phyloP scores from a whole-genome alignment of 2,797 vertebrate genomes.

The Acropternis orthonyx region DNA sequence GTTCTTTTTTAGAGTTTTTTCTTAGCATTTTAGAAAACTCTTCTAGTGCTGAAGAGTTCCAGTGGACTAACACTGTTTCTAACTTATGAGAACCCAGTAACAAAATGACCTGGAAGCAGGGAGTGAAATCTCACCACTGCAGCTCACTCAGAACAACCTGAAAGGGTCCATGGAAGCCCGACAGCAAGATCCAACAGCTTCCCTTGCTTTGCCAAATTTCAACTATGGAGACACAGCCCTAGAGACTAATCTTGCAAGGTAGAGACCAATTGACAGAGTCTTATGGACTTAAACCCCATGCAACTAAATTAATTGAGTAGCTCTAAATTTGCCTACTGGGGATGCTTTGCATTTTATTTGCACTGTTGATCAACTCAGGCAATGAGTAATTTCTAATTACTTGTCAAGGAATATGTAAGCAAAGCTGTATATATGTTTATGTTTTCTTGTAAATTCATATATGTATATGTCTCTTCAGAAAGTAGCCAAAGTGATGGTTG shows the following conservation, averaged over 20 bases:
- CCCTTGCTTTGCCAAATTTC: background rate
- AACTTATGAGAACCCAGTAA: background rate
- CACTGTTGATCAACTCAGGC: slow-evolving; percentile 36
- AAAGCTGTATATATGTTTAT: background rate
- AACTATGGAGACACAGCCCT: background rate
- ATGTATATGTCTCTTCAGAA: background rate
- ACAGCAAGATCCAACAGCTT: background rate
- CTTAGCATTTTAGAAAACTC: background rate
- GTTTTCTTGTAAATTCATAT: background rate
- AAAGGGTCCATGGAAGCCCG: fast-evolving
- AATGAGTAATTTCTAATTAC: slow-evolving; percentile 42
- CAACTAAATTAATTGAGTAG: slow-evolving; percentile 47
- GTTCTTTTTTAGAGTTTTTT: fast-evolving
- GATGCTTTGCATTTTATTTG: slow-evolving; percentile 42
- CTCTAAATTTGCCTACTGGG: slow-evolving; percentile 47
- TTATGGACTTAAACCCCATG: slow-evolving; percentile 8
- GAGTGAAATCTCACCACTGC: background rate
- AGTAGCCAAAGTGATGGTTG: background rate
- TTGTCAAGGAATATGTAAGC: background rate
- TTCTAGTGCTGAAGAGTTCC: background rate
- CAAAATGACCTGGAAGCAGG: fast-evolving
- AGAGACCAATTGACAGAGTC: slow-evolving; percentile 11
- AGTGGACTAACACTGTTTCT: background rate
- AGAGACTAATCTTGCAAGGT: slow-evolving; percentile 1
- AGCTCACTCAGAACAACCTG: background rate